Percentiles rank a stretch among this genome's conserved stretches.
phyloP scores from a whole-genome alignment of 2,888 invertebrate genomes.

The Cremastinae sp. region DNA sequence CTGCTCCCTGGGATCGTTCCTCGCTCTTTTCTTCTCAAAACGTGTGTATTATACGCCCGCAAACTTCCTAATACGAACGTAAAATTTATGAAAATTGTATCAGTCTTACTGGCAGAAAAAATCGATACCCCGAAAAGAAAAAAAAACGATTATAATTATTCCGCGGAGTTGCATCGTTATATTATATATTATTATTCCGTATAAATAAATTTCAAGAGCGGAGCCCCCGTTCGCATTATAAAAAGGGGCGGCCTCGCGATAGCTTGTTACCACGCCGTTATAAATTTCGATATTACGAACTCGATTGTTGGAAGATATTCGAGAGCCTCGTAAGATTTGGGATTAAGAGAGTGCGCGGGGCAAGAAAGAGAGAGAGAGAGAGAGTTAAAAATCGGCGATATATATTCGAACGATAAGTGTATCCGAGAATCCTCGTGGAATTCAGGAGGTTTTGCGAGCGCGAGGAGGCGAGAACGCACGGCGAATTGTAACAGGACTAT shows the following conservation, averaged over 20 bases:
- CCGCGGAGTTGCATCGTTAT: too few relatives aligned
- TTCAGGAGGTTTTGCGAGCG: constrained; percentile 52
- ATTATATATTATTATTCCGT: too few relatives aligned
- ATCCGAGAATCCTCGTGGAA: constrained; percentile 59
- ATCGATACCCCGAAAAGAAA: too few relatives aligned
- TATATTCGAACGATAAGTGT: constrained; percentile 72
- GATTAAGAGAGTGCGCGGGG: constrained; percentile 53
- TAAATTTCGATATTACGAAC: constrained; percentile 61
- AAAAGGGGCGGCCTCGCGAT: constrained; percentile 50
- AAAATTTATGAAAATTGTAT: too few relatives aligned
- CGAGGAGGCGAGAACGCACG: constrained; percentile 59
- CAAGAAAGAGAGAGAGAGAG: constrained; percentile 30
- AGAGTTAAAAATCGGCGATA: constrained; percentile 65
- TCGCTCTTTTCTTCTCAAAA: constrained; percentile 61
- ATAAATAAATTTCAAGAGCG: too few relatives aligned
- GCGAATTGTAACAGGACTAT: not conserved
- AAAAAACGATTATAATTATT: too few relatives aligned
- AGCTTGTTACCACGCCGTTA: constrained; percentile 32
- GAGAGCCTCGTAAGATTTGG: constrained; percentile 52
- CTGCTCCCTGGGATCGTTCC: constrained; percentile 67
- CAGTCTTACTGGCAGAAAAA: too few relatives aligned
- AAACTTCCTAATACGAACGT: too few relatives aligned
- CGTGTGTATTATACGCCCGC: constrained; percentile 65
- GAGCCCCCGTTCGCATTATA: too few relatives aligned
- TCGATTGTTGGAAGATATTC: constrained; percentile 59